These are phyloP conservation scores for Idaea dimidiata DNA, from an alignment of 2,888 invertebrate genomes.

Conservation along the genomic window DNA sequence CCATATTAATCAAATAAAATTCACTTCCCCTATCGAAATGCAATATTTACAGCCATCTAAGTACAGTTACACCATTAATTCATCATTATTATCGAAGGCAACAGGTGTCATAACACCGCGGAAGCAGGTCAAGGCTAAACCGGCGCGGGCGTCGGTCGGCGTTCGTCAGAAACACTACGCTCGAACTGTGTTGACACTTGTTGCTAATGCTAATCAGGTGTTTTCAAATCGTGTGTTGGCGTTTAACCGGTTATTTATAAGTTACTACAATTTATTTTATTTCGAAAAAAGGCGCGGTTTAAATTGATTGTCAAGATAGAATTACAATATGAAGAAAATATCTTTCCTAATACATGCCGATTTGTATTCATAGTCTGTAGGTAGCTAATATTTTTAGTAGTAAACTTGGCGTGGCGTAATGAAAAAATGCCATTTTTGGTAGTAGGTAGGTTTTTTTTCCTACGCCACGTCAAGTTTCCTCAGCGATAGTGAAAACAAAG, in stretches of 20 bases:
- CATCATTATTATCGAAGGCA: constrained; percentile 27
- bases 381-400: no score
- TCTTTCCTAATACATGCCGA: not conserved
- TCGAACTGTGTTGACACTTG: not conserved
- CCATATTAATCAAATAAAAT: constrained; percentile 3
- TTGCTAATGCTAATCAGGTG: not conserved
- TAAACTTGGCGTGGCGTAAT: no score
- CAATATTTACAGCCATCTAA: constrained; percentile 12
- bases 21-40: not conserved
- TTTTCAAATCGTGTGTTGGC: not conserved
- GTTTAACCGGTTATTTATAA: not conserved
- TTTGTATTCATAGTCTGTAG: no score
- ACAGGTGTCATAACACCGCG: constrained; percentile 24
- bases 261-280: not conserved
- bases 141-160: not conserved
- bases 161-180: not conserved
- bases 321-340: not conserved
- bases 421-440: no score
- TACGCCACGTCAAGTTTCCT: no score
- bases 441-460: no score
- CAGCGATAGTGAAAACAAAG: no score
- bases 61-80: constrained; percentile 34
- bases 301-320: not conserved
- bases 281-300: not conserved
- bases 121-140: not conserved